These are phyloP conservation scores for Lepidurus arcticus DNA, from an alignment of 1,140 invertebrate genomes.

Conservation along the genomic window DNA sequence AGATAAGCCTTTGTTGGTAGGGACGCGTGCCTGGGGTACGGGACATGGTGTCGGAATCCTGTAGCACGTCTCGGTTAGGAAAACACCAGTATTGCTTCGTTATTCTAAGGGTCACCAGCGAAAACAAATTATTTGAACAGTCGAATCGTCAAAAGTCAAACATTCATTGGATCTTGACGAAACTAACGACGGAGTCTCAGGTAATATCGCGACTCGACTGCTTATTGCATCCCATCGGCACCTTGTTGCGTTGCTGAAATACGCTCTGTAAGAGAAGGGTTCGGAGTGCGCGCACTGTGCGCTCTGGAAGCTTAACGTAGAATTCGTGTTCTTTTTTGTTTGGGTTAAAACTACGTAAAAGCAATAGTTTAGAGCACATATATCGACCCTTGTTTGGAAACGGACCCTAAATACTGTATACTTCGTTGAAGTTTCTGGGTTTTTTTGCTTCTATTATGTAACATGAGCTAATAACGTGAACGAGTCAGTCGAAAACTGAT, in stretches of 20 bases:
- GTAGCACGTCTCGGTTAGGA: not conserved
- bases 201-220: slow-evolving; percentile 8
- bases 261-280: not conserved
- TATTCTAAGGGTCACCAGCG: not conserved
- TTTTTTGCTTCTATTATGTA: too few relatives aligned
- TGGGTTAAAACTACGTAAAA: not conserved
- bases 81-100: not conserved
- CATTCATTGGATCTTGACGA: not conserved
- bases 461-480: too few relatives aligned
- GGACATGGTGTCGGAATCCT: not conserved
- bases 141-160: not conserved
- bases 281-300: slow-evolving; percentile 5
- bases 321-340: not conserved
- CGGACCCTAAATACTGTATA: too few relatives aligned
- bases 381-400: not conserved
- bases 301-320: not conserved
- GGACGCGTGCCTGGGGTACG: slow-evolving; percentile 7
- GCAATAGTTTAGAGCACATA: not conserved
- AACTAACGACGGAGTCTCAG: not conserved
- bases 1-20: slow-evolving; percentile 26
- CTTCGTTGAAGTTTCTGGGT: too few relatives aligned
- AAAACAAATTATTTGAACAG: not conserved
- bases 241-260: not conserved
- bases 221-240: not conserved
- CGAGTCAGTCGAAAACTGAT: too few relatives aligned